Evolutionary conservation across 2,888 invertebrate genomes (phyloP).

Genomic region (Venusia cambrica): DNA sequence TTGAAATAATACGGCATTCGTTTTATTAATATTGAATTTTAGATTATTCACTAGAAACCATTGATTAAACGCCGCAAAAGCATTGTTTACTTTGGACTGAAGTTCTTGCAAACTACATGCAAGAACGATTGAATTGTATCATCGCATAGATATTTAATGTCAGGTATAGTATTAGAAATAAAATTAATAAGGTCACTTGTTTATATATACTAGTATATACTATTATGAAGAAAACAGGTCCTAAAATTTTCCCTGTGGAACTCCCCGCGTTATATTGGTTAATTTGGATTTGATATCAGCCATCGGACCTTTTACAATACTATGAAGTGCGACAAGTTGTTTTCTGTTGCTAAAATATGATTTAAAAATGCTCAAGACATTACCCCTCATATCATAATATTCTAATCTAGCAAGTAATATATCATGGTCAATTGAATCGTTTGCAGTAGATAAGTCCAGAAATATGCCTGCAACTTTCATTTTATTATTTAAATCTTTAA

Average conservation of each 20-base stretch:
- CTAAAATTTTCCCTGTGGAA: constrained; percentile 7
- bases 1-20: neutral
- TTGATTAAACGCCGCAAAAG: constrained; percentile 1
- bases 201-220: no score
- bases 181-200: constrained; percentile 2
- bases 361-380: constrained; percentile 1
- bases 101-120: neutral
- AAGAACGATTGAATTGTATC: neutral
- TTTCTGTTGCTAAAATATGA: constrained; percentile 1
- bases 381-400: constrained; percentile 1
- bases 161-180: neutral
- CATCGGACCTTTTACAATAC: neutral
- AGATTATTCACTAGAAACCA: constrained; percentile 1
- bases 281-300: neutral
- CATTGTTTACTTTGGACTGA: neutral
- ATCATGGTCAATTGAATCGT: constrained; percentile 2
- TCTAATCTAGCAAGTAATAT: neutral
- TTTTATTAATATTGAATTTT: constrained; percentile 2
- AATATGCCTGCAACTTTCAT: constrained; percentile 3
- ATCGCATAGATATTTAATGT: neutral
- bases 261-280: constrained; percentile 1
- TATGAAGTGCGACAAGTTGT: constrained; percentile 3
- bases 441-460: constrained; percentile 1
- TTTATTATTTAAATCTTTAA: constrained; percentile 1
- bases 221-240: no score